Evolutionary conservation across 2,797 vertebrate genomes (phyloP), one percentile per base, ranked within the genome.

Genomic region (Carapus acus): DNA sequence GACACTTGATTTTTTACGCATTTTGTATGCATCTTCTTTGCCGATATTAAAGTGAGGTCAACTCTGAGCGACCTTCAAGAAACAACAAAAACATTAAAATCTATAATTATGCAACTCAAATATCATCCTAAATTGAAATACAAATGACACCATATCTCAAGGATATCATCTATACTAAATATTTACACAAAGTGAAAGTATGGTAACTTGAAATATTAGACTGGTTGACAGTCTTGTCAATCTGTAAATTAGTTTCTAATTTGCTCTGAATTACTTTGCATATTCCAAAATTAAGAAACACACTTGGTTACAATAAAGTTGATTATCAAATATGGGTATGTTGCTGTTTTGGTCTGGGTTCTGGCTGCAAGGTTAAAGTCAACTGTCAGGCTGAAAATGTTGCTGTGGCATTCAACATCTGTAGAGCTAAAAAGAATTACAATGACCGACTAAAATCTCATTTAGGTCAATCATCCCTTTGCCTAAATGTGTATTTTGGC

Each of bases 1-100:
- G 85, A 86, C 85, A 88, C 86, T 86, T 86, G 22, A 68, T 73
- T 69, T 73, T 73, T 38, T 22, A 70, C 39, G 47, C 46, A 54
- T 74, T 49, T 54, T 63, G n/a, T n/a, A 55, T 68, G 65, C 45
- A 21, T 29, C 11, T 55, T 53, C 73, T 62, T 71, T 31, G 69
- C 62, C 67, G 44, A 64, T 29, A 39, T 20, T 49, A 61, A 47
- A 54, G 11, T 29, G 39, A 34, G 43, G 51, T 36, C 62, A 43
- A 57, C 20, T 59, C 36, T 58, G 37, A 20, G 50, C 51, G 68
- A 69, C 40, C 53, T 59, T 48, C 67, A 67, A 15, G 53, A 40
- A 39, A 57, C 37, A 47, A 54, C 53, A 46, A 42, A 23, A 18
- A 39, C 31, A 47, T 2, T 17, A 20, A 49, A 22, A 43, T 45